These are phyloP conservation scores for Plusia festucae DNA, from an alignment of 2,888 invertebrate species.

Conservation along the genomic window DNA sequence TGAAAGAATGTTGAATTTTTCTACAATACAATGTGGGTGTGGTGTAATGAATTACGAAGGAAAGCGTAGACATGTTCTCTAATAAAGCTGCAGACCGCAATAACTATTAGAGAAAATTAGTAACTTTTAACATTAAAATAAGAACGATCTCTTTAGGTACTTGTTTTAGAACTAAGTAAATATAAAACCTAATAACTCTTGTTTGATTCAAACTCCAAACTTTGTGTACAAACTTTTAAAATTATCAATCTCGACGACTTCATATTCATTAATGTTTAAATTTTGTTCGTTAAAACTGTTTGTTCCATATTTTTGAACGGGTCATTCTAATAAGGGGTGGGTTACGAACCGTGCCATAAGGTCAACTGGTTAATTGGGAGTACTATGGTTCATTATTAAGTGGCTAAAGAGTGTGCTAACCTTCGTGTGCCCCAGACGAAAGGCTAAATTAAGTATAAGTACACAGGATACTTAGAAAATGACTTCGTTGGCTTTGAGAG, in stretches of 20 bases:
- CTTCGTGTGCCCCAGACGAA: conserved; percentile 53
- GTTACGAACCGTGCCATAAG: conserved; percentile 48
- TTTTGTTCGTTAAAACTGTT: conserved; percentile 42
- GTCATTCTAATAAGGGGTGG: conserved; percentile 58
- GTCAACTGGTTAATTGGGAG: conserved; percentile 55
- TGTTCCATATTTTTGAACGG: conserved; percentile 44
- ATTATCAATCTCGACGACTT: conserved; percentile 35
- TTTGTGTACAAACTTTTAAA: conserved; percentile 22
- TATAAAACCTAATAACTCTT: conserved; percentile 21
- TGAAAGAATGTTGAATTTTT: too few species aligned
- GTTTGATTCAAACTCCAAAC: conserved; percentile 12
- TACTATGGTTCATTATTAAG: conserved; percentile 61
- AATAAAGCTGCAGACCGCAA: too few species aligned
- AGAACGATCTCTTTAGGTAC: conserved; percentile 9
- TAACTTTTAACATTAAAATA: conserved; percentile 8
- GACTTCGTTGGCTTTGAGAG: background rate
- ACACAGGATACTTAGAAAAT: conserved; percentile 31
- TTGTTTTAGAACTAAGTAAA: conserved; percentile 17
- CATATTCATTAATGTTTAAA: conserved; percentile 39
- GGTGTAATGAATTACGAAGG: too few species aligned
- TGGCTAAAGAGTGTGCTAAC: conserved; percentile 58
- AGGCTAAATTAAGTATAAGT: conserved; percentile 42
- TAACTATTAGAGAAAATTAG: too few species aligned
- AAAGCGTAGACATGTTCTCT: too few species aligned
- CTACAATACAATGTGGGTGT: too few species aligned